phyloP scores from a whole-genome alignment of 2,113 vertebrate genomes.

The Gopherus flavomarginatus region DNA sequence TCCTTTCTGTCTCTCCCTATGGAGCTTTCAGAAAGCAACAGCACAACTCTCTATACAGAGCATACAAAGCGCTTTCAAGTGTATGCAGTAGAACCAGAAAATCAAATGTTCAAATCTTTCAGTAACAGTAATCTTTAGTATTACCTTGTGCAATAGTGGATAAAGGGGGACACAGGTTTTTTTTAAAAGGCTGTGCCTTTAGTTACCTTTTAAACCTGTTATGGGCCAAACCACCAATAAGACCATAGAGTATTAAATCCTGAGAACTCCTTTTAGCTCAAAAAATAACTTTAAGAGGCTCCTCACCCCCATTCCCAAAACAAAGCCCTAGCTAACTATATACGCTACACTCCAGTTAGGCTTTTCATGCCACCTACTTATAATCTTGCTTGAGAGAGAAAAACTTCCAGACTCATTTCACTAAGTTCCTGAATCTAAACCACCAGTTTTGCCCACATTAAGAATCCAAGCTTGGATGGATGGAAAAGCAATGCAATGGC shows the following conservation, averaged over 20 bases:
- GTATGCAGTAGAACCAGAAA: background rate
- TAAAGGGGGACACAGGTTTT: background rate
- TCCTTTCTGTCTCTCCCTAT: background rate
- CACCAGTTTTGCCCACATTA: background rate
- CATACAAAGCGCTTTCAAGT: background rate
- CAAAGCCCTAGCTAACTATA: background rate
- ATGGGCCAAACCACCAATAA: background rate
- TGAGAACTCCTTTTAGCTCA: background rate
- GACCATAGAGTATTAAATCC: background rate
- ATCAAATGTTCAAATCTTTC: accelerated
- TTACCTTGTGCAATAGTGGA: background rate
- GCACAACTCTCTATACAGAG: background rate
- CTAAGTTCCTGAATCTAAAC: background rate
- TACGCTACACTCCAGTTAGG: background rate
- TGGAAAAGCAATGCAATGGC: background rate
- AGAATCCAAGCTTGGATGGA: background rate
- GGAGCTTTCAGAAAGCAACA: background rate
- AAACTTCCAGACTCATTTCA: accelerated
- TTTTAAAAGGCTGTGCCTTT: background rate
- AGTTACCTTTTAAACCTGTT: background rate
- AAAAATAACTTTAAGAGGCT: background rate
- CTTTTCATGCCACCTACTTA: background rate
- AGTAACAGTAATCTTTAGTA: background rate
- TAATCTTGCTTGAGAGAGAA: background rate
- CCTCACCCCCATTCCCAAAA: background rate